Conservation (phyloP, 2,888 invertebrate genomes). For the Meteorus cinctellus region DNA sequence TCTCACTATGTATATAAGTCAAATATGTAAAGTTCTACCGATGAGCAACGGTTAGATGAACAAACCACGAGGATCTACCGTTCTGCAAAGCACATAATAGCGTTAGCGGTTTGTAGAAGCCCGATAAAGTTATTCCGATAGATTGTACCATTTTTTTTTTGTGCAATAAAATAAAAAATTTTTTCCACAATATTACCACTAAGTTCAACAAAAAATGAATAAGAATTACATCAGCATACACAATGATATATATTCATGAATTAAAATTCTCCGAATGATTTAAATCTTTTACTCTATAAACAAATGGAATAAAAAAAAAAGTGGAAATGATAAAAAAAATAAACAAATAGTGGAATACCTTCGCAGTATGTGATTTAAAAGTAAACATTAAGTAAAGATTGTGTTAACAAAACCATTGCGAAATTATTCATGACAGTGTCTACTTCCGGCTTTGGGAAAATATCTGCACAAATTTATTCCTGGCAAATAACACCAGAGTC, state of each 20-base stretch:
- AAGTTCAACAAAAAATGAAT: neutral
- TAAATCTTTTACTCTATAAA: neutral
- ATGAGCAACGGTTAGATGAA: neutral
- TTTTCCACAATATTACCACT: neutral
- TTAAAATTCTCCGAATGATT: neutral
- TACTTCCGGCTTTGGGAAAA: slow-evolving; percentile 48
- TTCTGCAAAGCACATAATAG: neutral
- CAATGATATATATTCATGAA: neutral
- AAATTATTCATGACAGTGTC: slow-evolving; percentile 29
- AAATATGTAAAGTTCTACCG: neutral
- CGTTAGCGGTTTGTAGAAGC: neutral
- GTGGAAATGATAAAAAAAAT: neutral
- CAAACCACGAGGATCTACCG: neutral
- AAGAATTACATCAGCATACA: neutral
- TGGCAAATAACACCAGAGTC: slow-evolving; percentile 54
- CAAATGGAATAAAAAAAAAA: neutral
- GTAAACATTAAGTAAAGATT: slow-evolving; percentile 22
- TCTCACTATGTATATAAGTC: neutral
- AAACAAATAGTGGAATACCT: neutral
- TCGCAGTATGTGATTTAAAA: neutral
- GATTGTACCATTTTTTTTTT: neutral
- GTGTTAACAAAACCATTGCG: slow-evolving; percentile 23
- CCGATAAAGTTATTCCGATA: neutral
- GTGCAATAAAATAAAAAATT: neutral
- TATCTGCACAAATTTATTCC: slow-evolving; percentile 58